Base-by-base conservation (phyloP, 2,888 invertebrate species). In the Volucella inanis region DNA sequence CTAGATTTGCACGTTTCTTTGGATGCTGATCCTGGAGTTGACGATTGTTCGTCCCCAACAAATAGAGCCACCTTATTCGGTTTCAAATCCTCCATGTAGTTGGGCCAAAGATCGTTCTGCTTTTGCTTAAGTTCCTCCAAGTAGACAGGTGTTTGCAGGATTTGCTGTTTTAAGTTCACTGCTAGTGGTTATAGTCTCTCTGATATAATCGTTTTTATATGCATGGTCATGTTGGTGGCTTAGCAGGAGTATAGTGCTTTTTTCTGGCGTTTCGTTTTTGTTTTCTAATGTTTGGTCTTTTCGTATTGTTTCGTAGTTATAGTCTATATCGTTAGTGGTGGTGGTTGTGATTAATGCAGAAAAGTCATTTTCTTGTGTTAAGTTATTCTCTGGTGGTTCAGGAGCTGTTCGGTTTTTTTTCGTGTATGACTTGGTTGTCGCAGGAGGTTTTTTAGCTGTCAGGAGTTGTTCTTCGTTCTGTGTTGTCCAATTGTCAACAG, bases 21-120 rank as follows among this genome's bases (percentile, higher is more conserved):
- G 57, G 41, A 59, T 41, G 39, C 50, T 43, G 18, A 41, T 41
- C 47, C 57, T 43, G 18, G 47, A 82, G 65, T 71, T 79, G 79
- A 70, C 70, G 84, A 84, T 75, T 84, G 65, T 75, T 84, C 70
- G 59, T 54, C 75, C 18, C 84, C 84, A 54, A 49, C 70, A 68
- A 84, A 83, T 68, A 74, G 74, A 64, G 75, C 80, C 75, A 84
- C 80, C 52, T 75, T 84, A 70, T 84, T 75, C 18, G 55, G 55
- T 43, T 65, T 47, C 12, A 65, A 59, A 47, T 74, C 31, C 2
- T 31, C 54, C 74, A 14, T 80, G 50, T 64, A 52, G 38, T 41
- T 52, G 52, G 75, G 80, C 39, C 75, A 41, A 39, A 64, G 62
- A 75, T 75, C 70, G 22, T 55, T 59, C 47, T 74, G 75, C 68